Evolutionary conservation across 2,888 invertebrate species (phyloP).

Genomic region (Meliscaeva auricollis): DNA sequence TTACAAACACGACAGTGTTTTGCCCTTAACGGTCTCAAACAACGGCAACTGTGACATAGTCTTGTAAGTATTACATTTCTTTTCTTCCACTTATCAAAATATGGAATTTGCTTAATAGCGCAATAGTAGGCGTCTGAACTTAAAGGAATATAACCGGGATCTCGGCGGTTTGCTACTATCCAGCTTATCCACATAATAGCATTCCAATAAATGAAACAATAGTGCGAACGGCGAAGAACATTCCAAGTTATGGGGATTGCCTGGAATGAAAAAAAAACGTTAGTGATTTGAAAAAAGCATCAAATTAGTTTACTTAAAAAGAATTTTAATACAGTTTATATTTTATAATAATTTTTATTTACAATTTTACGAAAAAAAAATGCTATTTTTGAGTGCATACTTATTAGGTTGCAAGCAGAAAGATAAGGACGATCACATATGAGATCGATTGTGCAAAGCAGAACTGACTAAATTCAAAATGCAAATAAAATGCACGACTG

Average conservation of each 20-base stretch:
- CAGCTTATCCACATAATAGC: constrained; percentile 97
- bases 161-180: constrained; percentile 94
- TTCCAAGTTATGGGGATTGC: constrained; percentile 97
- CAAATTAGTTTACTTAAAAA: too few species aligned
- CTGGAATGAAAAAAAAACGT: constrained; percentile 83
- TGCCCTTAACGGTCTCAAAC: constrained; percentile 93
- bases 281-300: neutral
- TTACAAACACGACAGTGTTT: constrained; percentile 97
- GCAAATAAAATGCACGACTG: too few species aligned
- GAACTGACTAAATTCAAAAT: too few species aligned
- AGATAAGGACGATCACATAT: too few species aligned
- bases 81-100: constrained; percentile 96
- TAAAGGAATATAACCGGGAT: constrained; percentile 95
- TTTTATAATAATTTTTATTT: too few species aligned
- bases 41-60: constrained; percentile 95
- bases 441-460: too few species aligned
- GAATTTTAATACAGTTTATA: too few species aligned
- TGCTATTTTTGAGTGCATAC: too few species aligned
- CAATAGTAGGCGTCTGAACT: constrained; percentile 96
- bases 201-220: constrained; percentile 96
- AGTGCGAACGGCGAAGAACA: constrained; percentile 92
- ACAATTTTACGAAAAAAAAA: too few species aligned
- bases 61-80: constrained; percentile 92
- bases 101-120: constrained; percentile 96
- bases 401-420: too few species aligned